Base-by-base conservation (phyloP, 1,140 invertebrate genomes). In the Brevipalpus yothersi region DNA sequence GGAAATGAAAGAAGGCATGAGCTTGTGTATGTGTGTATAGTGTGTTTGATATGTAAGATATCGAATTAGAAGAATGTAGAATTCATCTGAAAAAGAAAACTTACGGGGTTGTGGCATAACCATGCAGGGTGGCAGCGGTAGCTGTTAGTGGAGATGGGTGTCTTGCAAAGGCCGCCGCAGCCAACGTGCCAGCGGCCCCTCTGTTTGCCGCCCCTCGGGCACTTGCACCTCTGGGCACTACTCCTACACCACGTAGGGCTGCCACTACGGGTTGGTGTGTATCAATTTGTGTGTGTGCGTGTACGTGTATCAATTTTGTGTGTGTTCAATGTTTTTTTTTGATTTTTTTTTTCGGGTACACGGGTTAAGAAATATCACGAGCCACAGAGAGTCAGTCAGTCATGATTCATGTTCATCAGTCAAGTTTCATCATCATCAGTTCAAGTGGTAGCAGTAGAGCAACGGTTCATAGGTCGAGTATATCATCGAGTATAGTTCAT, bases 81-180 rank as follows among this genome's bases (percentile, higher is more conserved):
- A 31, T 45, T 15, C n/a, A 45, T 45, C 12, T 45, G 43, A 45
- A 45, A 31, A 15, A 57, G 15, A 40, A 64, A 77, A 82, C 82
- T 83, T 80, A 84, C 82, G 82, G 80, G 61, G 61, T 56, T 21
- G 61, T 53, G 70, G 83, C 77, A 73, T 83, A 84, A 72, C 83
- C 80, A 77, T 83, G 79, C 68, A 84, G 74, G 68, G 79, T 67
- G 45, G 71, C 80, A 51, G 79, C 78, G 21, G 77, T 75, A 42
- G 78, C 76, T 8, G 80, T 79, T 62, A 83, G 72, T 43, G 81
- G 80, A 62, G 78, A 76, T 23, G 81, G 78, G 68, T 82, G 82
- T 66, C 82, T 75, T 53, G 81, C 79, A 62, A 82, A 78, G 41
- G 71, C 63, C 2, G 63, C 69, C 4, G 69, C 67, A 17, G 69